Percentiles rank a stretch among this genome's conserved stretches.
Conservation (phyloP, 1,140 invertebrate genomes). For the Drosophila seguyi region DNA sequence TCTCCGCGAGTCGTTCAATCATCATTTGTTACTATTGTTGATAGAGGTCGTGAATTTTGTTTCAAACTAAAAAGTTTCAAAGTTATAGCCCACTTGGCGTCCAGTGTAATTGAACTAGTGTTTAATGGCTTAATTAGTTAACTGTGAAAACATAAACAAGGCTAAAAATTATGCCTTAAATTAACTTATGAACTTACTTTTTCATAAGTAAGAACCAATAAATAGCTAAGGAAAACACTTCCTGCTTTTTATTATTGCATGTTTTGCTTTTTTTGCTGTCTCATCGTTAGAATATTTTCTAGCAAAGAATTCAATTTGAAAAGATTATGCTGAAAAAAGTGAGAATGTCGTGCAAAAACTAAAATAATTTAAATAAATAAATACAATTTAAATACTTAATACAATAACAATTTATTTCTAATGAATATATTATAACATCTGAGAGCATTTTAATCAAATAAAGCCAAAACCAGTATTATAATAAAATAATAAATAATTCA, state of each 20-base stretch:
- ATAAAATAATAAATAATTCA: neutral
- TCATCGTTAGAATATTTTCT: neutral
- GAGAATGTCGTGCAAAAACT: neutral
- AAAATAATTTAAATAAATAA: no score
- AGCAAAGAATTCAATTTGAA: neutral
- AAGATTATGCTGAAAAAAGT: slow-evolving; percentile 1
- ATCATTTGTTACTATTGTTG: slow-evolving; percentile 43
- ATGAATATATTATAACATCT: no score
- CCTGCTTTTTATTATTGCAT: slow-evolving; percentile 61
- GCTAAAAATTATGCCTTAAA: neutral
- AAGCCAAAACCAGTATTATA: neutral
- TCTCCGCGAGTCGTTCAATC: slow-evolving; percentile 29
- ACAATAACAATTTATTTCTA: neutral
- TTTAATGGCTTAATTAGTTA: slow-evolving; percentile 1
- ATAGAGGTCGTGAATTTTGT: slow-evolving; percentile 48
- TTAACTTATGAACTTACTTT: neutral
- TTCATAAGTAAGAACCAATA: slow-evolving; percentile 8
- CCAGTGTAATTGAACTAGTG: neutral
- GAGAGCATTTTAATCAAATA: neutral
- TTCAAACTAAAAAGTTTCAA: slow-evolving; percentile 1
- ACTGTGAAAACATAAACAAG: slow-evolving; percentile 3
- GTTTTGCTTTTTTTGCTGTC: slow-evolving; percentile 12
- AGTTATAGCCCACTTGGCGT: neutral
- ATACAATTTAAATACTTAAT: no score
- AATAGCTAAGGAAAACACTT: slow-evolving; percentile 37